Evolutionary conservation across 1,140 invertebrate species (phyloP), one percentile per base, ranked within the genome.

Genomic region (Lepidurus apus): DNA sequence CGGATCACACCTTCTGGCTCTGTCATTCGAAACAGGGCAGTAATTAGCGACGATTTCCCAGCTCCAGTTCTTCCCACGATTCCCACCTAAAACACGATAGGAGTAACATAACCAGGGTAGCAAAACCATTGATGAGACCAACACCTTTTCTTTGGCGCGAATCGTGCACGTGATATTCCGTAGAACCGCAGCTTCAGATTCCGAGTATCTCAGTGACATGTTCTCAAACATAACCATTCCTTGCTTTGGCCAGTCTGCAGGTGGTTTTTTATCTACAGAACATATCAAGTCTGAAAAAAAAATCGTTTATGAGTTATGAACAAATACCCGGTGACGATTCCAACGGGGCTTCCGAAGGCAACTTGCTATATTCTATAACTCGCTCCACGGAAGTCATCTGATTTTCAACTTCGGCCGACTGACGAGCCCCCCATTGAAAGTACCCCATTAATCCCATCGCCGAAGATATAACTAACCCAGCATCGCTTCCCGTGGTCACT

Each of bases 41-140:
- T 85, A 11, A 94, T 91, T 9, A 94, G 86, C 0, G 93, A 93
- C 0, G 91, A 92, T 82, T 95, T 96, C 17, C 95, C 95, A 43
- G 93, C 91, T 13, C 92, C 92, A 11, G 90, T 90, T 81, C 92
- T 84, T 42, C 89, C 90, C n/a, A 90, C 88, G 79, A 91, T 89
- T 44, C 89, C 89, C 79, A 93, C 88, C 85, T 93, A 76, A 80
- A 78, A 43, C 76, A 26, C 43, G 53, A 77, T 2, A 4, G 53
- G 13, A 65, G 6, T 43, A 42, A 34, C 13, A 21, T 34, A 44
- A 43, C 21, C 43, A 78, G 53, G 43, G n/a, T 74, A 7, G 74
- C 34, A 34, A 34, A 34, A 34, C 34, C 2, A 34, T 13, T 42
- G 79, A 17, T 73, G 80, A 42, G 17, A 34, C 9, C 78, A 43